Evolutionary conservation across 2,797 vertebrate species (phyloP), one percentile per base, ranked within the genome.

Genomic region (Girardinus metallicus): DNA sequence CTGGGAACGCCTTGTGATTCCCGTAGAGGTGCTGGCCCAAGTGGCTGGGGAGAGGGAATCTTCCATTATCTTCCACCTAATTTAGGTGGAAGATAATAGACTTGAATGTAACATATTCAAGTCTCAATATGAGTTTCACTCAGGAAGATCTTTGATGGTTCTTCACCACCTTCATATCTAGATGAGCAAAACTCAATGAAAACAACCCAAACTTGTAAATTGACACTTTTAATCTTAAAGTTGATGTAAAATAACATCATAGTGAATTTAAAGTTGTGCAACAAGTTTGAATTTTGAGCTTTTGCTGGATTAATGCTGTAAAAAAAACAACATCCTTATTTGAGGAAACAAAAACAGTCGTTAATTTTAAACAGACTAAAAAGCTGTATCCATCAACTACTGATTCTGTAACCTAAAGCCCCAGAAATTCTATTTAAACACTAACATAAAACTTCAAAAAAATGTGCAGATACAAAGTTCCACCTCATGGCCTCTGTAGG

Each of bases 401-500:
- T 18, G 46, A 75, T 81, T 84, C 80, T 81, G 77, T 78, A 84
- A 84, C n/a, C 41, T 53, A 76, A 85, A 86, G 77, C 86, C 74
- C 73, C 81, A 76, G 70, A 78, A 91, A 86, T 82, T 80, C 82
- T 39, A 80, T 88, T 92, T 93, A 88, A 90, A 87, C 80, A 79
- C 73, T 62, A 39, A 74, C 84, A 91, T 92, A 93, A 93, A 94
- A 92, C 91, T 88, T 93, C 85, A 92, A 93, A 92, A 18, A 51
- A 91, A 85, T 41, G 0, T n/a, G 53, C 83, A 88, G 82, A 83
- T 79, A 81, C 85, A 75, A 83, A 83, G 78, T 75, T 83, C 83
- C 78, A 81, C 80, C 49, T 83, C 78, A 57, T 23, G 23, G 31
- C 80, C 75, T 2, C 51, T 73, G 72, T 21, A 47, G 71, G 77